Evolutionary conservation across 2,888 invertebrate species (phyloP).

Genomic region (Himalopsyche kuldschensis): DNA sequence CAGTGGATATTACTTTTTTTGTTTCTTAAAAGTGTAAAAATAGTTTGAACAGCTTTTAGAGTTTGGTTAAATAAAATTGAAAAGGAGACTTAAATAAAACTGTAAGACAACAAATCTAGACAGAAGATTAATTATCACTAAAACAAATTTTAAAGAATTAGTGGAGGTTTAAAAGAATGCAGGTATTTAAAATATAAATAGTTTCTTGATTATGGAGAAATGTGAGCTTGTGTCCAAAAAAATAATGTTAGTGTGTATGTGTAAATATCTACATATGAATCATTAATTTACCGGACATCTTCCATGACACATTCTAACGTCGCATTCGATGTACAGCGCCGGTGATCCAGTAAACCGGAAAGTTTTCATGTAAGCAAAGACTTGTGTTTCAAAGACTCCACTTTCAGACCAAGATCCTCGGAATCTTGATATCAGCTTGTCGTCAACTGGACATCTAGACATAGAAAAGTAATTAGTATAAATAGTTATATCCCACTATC

Average conservation of each 20-base stretch:
- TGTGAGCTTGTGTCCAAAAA: no score
- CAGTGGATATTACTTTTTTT: no score
- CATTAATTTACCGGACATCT: conserved; percentile 78
- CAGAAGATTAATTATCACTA: no score
- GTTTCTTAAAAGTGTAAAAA: no score
- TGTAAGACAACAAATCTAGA: no score
- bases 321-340: conserved; percentile 91
- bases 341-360: conserved; percentile 92
- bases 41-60: no score
- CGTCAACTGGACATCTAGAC: conserved; percentile 84
- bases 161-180: not conserved
- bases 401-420: conserved; percentile 91
- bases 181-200: no score
- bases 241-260: no score
- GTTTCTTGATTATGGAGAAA: not conserved
- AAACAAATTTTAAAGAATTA: not conserved
- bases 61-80: no score
- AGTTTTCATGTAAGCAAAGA: conserved; percentile 94
- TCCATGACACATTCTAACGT: conserved; percentile 94
- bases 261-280: not conserved
- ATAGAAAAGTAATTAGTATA: no score
- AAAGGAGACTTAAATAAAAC: no score
- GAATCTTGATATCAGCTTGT: conserved; percentile 88
- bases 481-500: no score
- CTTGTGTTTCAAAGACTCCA: conserved; percentile 89